These are phyloP conservation scores for Poeciliopsis occidentalis DNA, from an alignment of 2,113 vertebrate species.

Conservation along the genomic window DNA sequence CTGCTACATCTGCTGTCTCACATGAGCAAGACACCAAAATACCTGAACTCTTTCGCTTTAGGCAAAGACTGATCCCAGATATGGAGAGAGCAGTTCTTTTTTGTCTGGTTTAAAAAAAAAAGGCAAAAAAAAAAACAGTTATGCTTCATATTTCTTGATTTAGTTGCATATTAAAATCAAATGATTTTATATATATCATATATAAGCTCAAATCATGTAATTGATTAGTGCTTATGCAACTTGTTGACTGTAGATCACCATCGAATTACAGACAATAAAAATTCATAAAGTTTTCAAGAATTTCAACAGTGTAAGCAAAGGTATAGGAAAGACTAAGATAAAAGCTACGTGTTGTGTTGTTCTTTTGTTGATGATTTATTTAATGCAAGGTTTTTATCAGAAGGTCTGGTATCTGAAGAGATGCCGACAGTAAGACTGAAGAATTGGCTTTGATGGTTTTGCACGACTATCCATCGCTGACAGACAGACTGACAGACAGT, in stretches of 20 bases:
- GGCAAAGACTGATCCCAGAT: neutral
- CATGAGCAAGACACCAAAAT: neutral
- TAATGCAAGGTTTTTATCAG: constrained; percentile 18
- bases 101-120: neutral
- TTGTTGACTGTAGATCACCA: no score
- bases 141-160: neutral
- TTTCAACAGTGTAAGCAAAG: constrained; percentile 6
- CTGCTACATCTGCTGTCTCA: neutral
- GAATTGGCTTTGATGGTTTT: constrained; percentile 56
- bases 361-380: constrained; percentile 47
- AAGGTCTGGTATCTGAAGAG: constrained; percentile 27
- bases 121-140: neutral
- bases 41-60: neutral
- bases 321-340: constrained; percentile 6
- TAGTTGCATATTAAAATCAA: no score
- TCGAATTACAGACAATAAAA: neutral
- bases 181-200: no score
- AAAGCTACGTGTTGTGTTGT: constrained; percentile 12
- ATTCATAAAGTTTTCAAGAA: neutral
- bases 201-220: no score
- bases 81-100: neutral
- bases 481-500: constrained; percentile 51
- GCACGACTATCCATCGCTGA: constrained; percentile 54
- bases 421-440: constrained; percentile 39
- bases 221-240: no score